Percentiles rank a stretch among this genome's conserved stretches.
phyloP scores from a whole-genome alignment of 2,113 vertebrate species.

The Seriola dumerili region DNA sequence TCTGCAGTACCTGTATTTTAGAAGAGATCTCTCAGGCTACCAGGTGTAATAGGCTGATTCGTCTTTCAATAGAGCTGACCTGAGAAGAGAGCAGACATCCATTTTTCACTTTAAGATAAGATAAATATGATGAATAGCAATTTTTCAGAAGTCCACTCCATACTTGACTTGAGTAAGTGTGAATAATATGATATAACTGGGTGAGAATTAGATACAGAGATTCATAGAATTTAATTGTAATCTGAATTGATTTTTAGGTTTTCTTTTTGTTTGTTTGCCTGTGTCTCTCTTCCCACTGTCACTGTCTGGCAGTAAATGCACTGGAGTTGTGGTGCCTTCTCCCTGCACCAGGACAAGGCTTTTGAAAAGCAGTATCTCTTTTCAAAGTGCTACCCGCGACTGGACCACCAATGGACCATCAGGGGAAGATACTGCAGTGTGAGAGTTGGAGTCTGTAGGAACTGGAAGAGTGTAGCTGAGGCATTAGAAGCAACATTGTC shows the following conservation, averaged over 20 bases:
- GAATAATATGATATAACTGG: constrained; percentile 3
- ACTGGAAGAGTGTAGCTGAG: background rate
- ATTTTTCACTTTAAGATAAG: constrained; percentile 25
- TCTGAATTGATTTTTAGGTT: background rate
- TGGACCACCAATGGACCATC: background rate
- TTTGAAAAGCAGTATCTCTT: background rate
- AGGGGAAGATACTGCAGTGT: too few species aligned
- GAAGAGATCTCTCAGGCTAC: background rate
- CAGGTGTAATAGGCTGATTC: background rate
- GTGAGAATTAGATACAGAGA: background rate
- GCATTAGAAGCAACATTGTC: background rate
- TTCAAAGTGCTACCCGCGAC: background rate
- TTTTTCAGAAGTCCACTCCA: background rate
- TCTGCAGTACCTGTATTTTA: background rate
- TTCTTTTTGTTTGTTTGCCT: background rate
- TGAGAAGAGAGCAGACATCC: background rate
- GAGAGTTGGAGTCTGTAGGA: background rate
- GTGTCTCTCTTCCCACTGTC: background rate
- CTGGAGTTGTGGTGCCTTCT: background rate
- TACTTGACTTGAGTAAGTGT: background rate
- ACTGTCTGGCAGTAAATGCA: background rate
- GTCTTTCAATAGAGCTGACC: constrained; percentile 18
- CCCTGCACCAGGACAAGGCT: background rate
- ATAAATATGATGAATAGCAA: constrained; percentile 1
- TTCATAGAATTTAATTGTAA: background rate